Base-by-base conservation (phyloP, 2,888 invertebrate genomes). In the Synanthedon myopaeformis region DNA sequence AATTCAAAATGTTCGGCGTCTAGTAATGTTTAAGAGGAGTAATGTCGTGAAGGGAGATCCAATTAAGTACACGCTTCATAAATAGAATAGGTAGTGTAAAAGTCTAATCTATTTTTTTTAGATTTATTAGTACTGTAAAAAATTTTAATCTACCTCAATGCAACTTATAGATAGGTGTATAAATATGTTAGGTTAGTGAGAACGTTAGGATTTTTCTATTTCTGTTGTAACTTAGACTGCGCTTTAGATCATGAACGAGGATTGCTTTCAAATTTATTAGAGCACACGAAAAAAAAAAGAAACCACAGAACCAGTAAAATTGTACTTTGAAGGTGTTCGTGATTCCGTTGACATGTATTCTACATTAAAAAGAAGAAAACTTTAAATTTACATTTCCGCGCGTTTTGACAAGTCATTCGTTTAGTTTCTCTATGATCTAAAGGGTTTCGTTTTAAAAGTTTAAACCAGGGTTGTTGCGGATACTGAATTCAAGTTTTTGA, bases 51-150 rank as follows among this genome's bases (percentile, higher is more conserved):
- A 64, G 64, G 66, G 72, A 74, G 76, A 81, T 79, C 74, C 75
- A 77, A 76, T 77, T 74, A 73, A 74, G 71, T 76, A 81, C 74
- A 80, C 77, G 78, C 78, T 83, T 79, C 71, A 70, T 78, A 74
- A 66, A 71, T 77, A 73, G 71, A 69, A 71, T 17, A n/a, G n/a
- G n/a, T 79, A 74, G 28, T 83, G 82, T 87, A 86, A 82, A 82
- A 84, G 83, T 82, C 75, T 83, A 82, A 82, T 83, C 73, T 73
- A 35, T 35, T 35, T 74, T 71, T 35, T 69, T 74, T 87, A 87
- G 83, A 82, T 77, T 86, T 35, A 87, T 84, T 87, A 87, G 87
- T 85, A 82, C 76, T 86, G 80, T 87, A 85, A 86, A 86, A 85
- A 86, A 82, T 77, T 82, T 56, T 79, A 79, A 87, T 86, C 87